phyloP scores from a whole-genome alignment of 2,113 vertebrate species.

The Myanophis thanlyinensis region DNA sequence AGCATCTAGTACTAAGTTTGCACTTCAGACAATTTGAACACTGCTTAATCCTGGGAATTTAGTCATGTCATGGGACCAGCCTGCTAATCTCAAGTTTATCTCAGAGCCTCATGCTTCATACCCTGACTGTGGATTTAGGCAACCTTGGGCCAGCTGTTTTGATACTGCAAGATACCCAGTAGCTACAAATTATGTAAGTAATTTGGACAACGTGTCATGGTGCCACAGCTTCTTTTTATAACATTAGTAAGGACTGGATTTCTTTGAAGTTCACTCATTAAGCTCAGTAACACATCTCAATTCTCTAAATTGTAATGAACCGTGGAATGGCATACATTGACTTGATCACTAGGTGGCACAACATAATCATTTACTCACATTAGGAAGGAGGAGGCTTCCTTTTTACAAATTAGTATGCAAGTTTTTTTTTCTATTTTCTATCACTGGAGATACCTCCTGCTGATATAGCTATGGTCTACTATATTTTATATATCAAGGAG shows the following conservation, averaged over 20 bases:
- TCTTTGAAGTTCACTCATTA: not conserved
- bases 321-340: not conserved
- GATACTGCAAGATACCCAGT: not conserved
- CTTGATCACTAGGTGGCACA: conserved; percentile 31
- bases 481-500: not conserved
- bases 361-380: not conserved
- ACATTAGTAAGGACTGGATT: not conserved
- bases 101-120: not conserved
- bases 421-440: not conserved
- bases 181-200: not conserved
- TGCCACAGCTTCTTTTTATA: not conserved
- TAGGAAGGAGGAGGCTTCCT: not conserved
- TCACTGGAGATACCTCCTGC: not conserved
- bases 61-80: not conserved
- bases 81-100: not conserved
- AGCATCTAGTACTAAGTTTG: not conserved
- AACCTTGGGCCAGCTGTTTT: not conserved
- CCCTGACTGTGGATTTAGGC: not conserved
- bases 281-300: not conserved
- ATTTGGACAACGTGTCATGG: not conserved
- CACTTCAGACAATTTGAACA: not conserved
- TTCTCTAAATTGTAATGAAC: not conserved
- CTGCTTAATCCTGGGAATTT: not conserved
- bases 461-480: not conserved
- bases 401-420: not conserved